Percentiles rank a stretch among this genome's conserved stretches.
Conservation (phyloP, 2,113 vertebrate genomes). For the Trogon surrucura region DNA sequence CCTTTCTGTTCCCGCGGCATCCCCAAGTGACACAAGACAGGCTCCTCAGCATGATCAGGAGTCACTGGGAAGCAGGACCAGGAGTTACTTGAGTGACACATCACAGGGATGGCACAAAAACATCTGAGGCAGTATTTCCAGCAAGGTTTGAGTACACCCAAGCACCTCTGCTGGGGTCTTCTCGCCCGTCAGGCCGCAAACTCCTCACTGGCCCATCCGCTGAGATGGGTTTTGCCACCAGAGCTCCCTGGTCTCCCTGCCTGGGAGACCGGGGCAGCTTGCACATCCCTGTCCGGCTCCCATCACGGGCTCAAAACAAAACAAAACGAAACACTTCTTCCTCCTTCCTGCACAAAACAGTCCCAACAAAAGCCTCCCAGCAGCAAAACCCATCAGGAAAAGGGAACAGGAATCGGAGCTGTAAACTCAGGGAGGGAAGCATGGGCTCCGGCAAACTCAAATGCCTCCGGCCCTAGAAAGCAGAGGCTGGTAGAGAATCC, state of each 20-base stretch:
- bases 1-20: neutral
- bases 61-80: neutral
- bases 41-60: neutral
- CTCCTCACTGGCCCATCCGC: accelerated
- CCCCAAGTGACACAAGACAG: neutral
- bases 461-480: neutral
- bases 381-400: slow-evolving; percentile 39
- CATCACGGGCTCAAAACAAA: neutral
- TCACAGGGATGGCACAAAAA: neutral
- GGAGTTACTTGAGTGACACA: neutral
- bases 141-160: neutral
- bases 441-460: neutral
- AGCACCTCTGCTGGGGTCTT: neutral
- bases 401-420: slow-evolving; percentile 22
- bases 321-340: slow-evolving; percentile 6
- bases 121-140: neutral
- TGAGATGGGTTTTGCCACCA: neutral
- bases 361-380: neutral
- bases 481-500: neutral
- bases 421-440: neutral
- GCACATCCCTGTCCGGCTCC: neutral
- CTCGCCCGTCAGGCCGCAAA: neutral
- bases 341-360: slow-evolving; percentile 2
- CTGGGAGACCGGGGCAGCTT: neutral
- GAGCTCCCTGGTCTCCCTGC: neutral